These are phyloP conservation scores for Phalloptychus januarius DNA, from an alignment of 2,797 vertebrate species.

Conservation along the genomic window DNA sequence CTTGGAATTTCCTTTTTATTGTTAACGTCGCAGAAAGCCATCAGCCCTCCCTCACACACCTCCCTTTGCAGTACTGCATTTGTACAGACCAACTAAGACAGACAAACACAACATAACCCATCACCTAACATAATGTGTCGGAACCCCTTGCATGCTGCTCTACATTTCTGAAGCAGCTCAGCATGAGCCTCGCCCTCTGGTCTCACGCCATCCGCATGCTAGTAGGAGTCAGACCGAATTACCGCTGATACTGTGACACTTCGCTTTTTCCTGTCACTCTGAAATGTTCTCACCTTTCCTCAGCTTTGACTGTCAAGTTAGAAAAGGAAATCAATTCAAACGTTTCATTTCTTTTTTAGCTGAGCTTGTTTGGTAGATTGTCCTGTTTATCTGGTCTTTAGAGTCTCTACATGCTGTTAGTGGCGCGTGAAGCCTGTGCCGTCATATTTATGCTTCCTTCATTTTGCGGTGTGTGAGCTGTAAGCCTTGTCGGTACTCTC, in stretches of 20 bases:
- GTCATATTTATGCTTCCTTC: not conserved
- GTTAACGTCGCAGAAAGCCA: not conserved
- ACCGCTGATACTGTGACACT: not conserved
- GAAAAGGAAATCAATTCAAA: not conserved
- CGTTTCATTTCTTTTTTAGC: not conserved
- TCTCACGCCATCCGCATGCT: not conserved
- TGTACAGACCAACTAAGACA: not conserved
- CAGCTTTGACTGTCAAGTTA: not conserved
- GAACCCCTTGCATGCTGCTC: not conserved
- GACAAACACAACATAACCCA: not conserved
- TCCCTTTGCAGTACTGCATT: not conserved
- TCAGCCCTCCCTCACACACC: not conserved
- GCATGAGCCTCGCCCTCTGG: not conserved
- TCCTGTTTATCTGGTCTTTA: not conserved
- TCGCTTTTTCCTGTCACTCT: not conserved
- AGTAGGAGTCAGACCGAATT: not conserved
- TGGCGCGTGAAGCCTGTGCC: not conserved
- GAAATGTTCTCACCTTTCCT: constrained; percentile 3
- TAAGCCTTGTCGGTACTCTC: not conserved
- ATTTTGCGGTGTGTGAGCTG: not conserved
- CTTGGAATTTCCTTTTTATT: not conserved
- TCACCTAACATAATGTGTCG: not conserved
- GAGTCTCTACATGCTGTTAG: not conserved
- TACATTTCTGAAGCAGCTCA: not conserved
- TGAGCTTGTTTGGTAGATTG: not conserved